Evolutionary conservation across 2,888 invertebrate species (phyloP), one percentile per base, ranked within the genome.

Genomic region (Ennomos erosarius): DNA sequence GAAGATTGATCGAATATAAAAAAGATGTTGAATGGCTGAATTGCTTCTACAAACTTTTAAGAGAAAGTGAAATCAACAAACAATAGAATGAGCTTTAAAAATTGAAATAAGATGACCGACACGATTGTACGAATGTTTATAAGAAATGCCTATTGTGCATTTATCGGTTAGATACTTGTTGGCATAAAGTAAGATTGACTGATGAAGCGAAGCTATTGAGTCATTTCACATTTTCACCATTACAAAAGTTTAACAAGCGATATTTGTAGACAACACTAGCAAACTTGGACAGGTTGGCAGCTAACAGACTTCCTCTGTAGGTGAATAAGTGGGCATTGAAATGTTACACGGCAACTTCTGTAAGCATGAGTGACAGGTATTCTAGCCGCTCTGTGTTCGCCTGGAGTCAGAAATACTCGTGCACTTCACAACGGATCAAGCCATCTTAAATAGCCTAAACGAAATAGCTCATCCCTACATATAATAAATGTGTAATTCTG

Each of bases 321-420:
- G 70, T 67, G 78, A 79, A 82, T 81, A 77, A 79, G 74, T 68
- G 71, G 74, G 73, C 74, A 75, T 77, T 75, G 75, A 76, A 75
- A 69, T 73, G 77, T 81, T 72, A 75, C 78, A 79, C 71, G 74
- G 71, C 72, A 73, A 75, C 74, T 78, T 71, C 74, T 74, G 73
- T 82, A 78, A 82, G 73, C 77, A 75, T 79, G 85, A 85, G 78
- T 84, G 84, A 83, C 83, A 80, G 75, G 68, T 70, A 70, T 67
- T 71, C 67, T 65, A 66, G 74, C 66, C 68, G 33, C n/a, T 49
- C 38, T 9, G n/a, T 33, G 61, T 61, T 55, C 33, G 82, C 82
- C 82, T 55, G 72, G 59, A 81, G 84, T 77, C 62, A 58, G 65
- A 69, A 65, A 73, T 80, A 78, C 78, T 82, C 75, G 74, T 66